phyloP scores from a whole-genome alignment of 2,888 invertebrate genomes.

The Cremastobaeus sp. region DNA sequence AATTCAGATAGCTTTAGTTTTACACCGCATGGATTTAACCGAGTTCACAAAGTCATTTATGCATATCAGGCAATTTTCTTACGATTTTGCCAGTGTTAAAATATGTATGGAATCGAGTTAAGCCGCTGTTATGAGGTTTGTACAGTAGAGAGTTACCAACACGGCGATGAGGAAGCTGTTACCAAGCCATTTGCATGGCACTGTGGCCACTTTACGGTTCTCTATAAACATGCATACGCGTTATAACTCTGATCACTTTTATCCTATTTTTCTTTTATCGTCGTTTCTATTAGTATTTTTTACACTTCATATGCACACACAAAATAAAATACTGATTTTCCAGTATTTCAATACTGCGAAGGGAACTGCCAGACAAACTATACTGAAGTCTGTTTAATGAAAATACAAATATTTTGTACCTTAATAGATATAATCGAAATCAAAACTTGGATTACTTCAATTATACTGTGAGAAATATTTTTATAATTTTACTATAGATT shows the following conservation, averaged over 20 bases:
- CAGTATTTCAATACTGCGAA: too few relatives aligned
- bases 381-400: too few relatives aligned
- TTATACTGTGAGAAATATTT: too few relatives aligned
- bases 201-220: slow-evolving; percentile 68
- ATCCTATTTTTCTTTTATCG: slow-evolving; percentile 59
- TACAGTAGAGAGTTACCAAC: slow-evolving; percentile 59
- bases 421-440: too few relatives aligned
- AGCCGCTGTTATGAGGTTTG: slow-evolving; percentile 70
- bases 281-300: slow-evolving; percentile 45
- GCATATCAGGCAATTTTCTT: slow-evolving; percentile 77
- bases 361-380: too few relatives aligned
- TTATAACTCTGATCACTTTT: slow-evolving; percentile 59
- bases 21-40: slow-evolving; percentile 66
- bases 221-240: slow-evolving; percentile 72
- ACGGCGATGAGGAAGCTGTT: slow-evolving; percentile 76
- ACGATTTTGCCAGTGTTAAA: slow-evolving; percentile 77
- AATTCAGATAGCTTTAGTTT: slow-evolving; percentile 47
- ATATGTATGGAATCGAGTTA: slow-evolving; percentile 78
- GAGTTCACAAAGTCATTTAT: slow-evolving; percentile 75
- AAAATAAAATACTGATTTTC: not conserved
- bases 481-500: too few relatives aligned
- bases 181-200: slow-evolving; percentile 77
- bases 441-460: too few relatives aligned
- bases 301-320: slow-evolving; percentile 18
- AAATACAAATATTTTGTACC: too few relatives aligned